A percentile compares a stretch with the other conserved stretches of the same genome.
These are phyloP conservation scores for Acyrthosiphon pisum DNA, from an alignment of 1,140 invertebrate genomes.

Conservation along the genomic window DNA sequence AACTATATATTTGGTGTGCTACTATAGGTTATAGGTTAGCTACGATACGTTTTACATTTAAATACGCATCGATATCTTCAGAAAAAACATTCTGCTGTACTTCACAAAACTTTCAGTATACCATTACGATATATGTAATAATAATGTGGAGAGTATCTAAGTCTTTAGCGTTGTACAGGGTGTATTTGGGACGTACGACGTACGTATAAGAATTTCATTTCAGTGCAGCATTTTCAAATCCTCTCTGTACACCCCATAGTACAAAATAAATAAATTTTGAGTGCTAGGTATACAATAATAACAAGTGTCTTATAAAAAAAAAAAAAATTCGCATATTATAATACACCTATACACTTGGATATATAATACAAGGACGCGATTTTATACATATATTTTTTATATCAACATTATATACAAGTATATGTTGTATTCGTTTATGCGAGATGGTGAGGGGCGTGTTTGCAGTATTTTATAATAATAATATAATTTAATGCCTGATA, in stretches of 20 bases:
- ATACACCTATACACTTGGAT: not conserved
- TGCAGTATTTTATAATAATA: constrained; percentile 1
- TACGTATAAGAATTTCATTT: not conserved
- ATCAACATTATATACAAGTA: not conserved
- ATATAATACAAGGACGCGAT: too few relatives aligned
- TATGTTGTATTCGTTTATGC: not conserved
- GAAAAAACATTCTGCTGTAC: not conserved
- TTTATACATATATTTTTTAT: not conserved
- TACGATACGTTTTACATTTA: not conserved
- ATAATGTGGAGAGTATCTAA: not conserved
- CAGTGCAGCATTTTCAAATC: not conserved
- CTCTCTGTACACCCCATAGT: not conserved
- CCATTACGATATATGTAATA: not conserved
- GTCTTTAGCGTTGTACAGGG: not conserved
- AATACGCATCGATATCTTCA: not conserved
- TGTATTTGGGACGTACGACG: not conserved
- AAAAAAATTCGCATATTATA: not conserved
- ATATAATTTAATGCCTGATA: not conserved
- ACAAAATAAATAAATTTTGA: not conserved
- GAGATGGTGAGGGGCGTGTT: not conserved
- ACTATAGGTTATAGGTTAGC: too few relatives aligned
- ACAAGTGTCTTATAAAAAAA: not conserved
- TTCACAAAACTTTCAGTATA: not conserved
- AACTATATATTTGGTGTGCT: not conserved
- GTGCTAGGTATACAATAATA: not conserved